phyloP scores from a whole-genome alignment of 2,113 vertebrate genomes.

The Alethe diademata region DNA sequence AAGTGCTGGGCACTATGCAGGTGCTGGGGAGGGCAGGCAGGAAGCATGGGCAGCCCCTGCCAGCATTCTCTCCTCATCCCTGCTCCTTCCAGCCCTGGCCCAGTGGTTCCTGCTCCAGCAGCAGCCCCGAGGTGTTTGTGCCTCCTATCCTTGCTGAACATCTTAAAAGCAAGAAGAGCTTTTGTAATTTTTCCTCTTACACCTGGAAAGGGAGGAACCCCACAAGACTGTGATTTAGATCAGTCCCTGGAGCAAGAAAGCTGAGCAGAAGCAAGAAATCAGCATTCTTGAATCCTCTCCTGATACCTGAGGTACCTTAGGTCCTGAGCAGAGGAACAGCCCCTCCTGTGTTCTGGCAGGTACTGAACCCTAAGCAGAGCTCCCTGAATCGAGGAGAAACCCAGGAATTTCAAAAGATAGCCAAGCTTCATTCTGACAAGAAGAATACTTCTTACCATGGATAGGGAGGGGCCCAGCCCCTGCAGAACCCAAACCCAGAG shows the following conservation, averaged over 20 bases:
- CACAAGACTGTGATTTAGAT: not conserved
- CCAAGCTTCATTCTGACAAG: not conserved
- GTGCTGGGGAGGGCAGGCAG: not conserved
- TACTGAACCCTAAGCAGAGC: not conserved
- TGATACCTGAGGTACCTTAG: not conserved
- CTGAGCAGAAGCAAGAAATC: not conserved
- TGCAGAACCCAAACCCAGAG: not conserved
- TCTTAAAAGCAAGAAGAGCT: not conserved
- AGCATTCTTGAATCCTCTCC: not conserved
- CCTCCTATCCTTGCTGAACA: not conserved
- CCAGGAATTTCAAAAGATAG: not conserved
- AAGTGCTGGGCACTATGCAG: fast-evolving
- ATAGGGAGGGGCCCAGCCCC: no score
- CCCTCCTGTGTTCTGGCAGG: not conserved
- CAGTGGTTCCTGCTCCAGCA: not conserved
- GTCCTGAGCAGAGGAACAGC: not conserved
- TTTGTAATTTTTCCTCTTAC: not conserved
- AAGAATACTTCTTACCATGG: not conserved
- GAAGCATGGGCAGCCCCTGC: not conserved
- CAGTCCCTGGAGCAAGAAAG: not conserved
- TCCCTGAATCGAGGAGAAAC: not conserved
- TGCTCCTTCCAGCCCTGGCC: not conserved
- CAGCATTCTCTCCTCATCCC: not conserved
- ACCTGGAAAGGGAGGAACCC: not conserved
- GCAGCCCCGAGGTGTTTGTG: fast-evolving